phyloP scores from a whole-genome alignment of 2,113 vertebrate species.

The Paraplagusia blochii region DNA sequence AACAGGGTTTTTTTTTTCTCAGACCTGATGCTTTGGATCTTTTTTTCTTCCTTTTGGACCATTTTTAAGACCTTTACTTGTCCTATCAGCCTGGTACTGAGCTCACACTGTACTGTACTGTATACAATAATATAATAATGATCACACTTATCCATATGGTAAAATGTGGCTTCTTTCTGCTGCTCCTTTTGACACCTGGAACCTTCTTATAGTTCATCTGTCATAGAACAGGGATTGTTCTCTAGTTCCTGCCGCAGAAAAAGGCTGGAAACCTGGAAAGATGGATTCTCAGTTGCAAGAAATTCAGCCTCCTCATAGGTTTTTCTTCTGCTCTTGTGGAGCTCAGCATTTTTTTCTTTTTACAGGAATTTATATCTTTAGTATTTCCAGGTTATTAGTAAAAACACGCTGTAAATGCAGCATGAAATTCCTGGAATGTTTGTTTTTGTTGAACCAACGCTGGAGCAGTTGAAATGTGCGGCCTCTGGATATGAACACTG shows the following conservation, averaged over 20 bases:
- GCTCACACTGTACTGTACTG: too few species aligned
- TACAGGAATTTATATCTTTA: slow-evolving; percentile 12
- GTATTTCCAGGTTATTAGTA: slow-evolving; percentile 44
- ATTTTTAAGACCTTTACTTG: too few species aligned
- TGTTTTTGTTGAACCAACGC: slow-evolving; percentile 23
- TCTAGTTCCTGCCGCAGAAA: neutral
- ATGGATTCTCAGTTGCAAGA: neutral
- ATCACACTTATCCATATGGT: too few species aligned
- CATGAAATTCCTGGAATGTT: slow-evolving; percentile 49
- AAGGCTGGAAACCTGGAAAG: neutral
- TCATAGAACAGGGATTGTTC: neutral
- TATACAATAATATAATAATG: too few species aligned
- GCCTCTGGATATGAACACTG: slow-evolving; percentile 36
- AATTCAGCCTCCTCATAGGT: neutral
- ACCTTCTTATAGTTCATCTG: neutral
- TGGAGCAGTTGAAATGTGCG: slow-evolving; percentile 29
- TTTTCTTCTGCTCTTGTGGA: slow-evolving; percentile 5
- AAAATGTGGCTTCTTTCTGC: too few species aligned
- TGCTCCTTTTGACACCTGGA: neutral
- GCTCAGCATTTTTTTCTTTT: slow-evolving; percentile 23
- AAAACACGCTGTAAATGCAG: slow-evolving; percentile 42
- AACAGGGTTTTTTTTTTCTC: too few species aligned
- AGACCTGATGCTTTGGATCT: too few species aligned
- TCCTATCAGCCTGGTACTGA: too few species aligned
- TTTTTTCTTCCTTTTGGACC: too few species aligned